phyloP scores from a whole-genome alignment of 2,113 vertebrate genomes.

The Strix aluco region DNA sequence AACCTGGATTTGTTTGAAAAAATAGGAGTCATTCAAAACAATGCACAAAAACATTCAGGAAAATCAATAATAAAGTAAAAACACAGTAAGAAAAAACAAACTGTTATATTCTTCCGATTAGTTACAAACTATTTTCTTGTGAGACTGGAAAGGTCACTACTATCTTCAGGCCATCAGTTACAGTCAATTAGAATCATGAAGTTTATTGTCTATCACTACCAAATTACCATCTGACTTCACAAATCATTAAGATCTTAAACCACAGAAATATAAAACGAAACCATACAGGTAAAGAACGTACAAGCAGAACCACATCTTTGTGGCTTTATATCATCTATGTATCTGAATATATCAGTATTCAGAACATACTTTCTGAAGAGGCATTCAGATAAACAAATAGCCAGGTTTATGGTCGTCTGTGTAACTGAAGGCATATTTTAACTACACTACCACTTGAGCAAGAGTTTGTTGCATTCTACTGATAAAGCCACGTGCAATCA shows the following conservation, averaged over 20 bases:
- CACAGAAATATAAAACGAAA: background rate
- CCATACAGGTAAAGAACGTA: background rate
- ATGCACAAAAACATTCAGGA: background rate
- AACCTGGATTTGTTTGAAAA: background rate
- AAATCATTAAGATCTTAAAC: background rate
- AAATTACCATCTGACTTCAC: background rate
- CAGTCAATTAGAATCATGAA: background rate
- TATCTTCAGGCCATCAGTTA: background rate
- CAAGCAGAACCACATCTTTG: background rate
- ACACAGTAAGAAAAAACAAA: background rate
- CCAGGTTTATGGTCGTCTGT: background rate
- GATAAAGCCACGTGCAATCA: background rate
- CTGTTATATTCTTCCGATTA: background rate
- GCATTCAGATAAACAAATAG: background rate
- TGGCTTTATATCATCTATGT: background rate
- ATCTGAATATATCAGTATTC: background rate
- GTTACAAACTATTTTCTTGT: background rate
- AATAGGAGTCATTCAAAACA: background rate
- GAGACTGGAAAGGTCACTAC: background rate
- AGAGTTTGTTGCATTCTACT: background rate
- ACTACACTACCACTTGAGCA: background rate
- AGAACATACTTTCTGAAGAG: background rate
- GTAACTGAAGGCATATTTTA: background rate
- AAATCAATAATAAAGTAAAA: background rate
- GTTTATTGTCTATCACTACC: background rate